Percentiles rank a stretch among this genome's conserved stretches.
Conservation (phyloP, 2,888 invertebrate genomes). For the Ptychoptera contaminata region DNA sequence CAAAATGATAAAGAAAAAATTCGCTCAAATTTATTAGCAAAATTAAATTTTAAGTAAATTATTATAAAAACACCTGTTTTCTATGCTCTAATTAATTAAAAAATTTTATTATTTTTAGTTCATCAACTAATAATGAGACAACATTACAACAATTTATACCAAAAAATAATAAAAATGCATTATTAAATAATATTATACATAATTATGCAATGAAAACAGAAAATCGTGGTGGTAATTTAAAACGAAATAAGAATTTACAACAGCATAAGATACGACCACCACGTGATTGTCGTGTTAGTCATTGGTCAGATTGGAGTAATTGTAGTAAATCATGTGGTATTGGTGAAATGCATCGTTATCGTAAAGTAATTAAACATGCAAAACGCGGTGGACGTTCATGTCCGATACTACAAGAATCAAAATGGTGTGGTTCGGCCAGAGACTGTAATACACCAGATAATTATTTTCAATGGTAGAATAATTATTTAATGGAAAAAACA, state of each 20-base stretch:
- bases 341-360: slow-evolving; percentile 68
- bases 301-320: slow-evolving; percentile 75
- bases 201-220: slow-evolving; percentile 38
- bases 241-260: slow-evolving; percentile 13
- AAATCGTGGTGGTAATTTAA: too few relatives aligned
- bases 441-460: slow-evolving; percentile 41
- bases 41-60: slow-evolving; percentile 31
- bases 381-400: slow-evolving; percentile 68
- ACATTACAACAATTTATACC: slow-evolving; percentile 30
- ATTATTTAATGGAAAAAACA: neutral
- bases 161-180: slow-evolving; percentile 50
- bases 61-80: slow-evolving; percentile 14
- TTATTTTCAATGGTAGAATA: slow-evolving; percentile 44
- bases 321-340: slow-evolving; percentile 84
- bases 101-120: slow-evolving; percentile 1
- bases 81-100: neutral
- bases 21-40: slow-evolving; percentile 25
- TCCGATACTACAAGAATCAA: slow-evolving; percentile 67
- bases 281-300: slow-evolving; percentile 68
- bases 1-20: slow-evolving; percentile 34
- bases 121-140: neutral
- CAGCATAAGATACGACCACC: slow-evolving; percentile 38
- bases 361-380: slow-evolving; percentile 60
- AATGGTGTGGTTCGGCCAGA: slow-evolving; percentile 72
- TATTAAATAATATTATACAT: slow-evolving; percentile 54